Evolutionary conservation across 2,113 vertebrate genomes (phyloP).

Genomic region (Apteryx owenii): DNA sequence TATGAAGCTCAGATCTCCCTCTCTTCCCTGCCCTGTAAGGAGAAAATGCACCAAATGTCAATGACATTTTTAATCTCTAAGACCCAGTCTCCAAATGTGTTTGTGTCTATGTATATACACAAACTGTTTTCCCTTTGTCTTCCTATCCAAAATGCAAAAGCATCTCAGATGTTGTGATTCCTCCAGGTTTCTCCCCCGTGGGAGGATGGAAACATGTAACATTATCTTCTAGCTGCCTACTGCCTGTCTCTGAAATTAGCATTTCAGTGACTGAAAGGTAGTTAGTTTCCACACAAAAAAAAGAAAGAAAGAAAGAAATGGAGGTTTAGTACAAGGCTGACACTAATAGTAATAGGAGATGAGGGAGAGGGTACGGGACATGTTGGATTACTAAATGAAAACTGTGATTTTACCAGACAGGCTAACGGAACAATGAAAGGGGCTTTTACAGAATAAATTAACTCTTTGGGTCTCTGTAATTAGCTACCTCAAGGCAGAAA

Average conservation of each 20-base stretch:
- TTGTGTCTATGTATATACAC: constrained; percentile 34
- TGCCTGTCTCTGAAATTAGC: constrained; percentile 77
- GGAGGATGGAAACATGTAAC: constrained; percentile 74
- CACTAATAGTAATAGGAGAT: constrained; percentile 49
- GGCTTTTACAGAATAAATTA: constrained; percentile 32
- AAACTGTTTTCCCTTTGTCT: constrained; percentile 69
- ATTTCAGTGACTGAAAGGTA: constrained; percentile 67
- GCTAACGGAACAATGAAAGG: constrained; percentile 46
- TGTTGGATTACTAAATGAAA: constrained; percentile 42
- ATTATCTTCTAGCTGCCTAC: constrained; percentile 76
- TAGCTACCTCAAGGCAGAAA: constrained; percentile 1
- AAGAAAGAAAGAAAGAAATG: background rate
- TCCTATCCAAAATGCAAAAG: constrained; percentile 70
- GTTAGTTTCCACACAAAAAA: background rate
- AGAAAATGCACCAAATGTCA: constrained; percentile 66
- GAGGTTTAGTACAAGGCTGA: constrained; percentile 34
- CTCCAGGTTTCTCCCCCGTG: constrained; percentile 66
- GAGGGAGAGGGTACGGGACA: constrained; percentile 3
- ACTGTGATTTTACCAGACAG: constrained; percentile 43
- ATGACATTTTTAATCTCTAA: constrained; percentile 67
- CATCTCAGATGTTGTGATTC: constrained; percentile 66
- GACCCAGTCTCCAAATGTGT: constrained; percentile 49
- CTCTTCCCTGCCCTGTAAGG: constrained; percentile 12
- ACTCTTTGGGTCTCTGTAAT: constrained; percentile 16
- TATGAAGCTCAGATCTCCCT: constrained; percentile 17